A percentile compares a stretch with the other conserved stretches of the same genome.
phyloP scores from a whole-genome alignment of 2,888 invertebrate genomes.

The Cryptosula pallasiana region DNA sequence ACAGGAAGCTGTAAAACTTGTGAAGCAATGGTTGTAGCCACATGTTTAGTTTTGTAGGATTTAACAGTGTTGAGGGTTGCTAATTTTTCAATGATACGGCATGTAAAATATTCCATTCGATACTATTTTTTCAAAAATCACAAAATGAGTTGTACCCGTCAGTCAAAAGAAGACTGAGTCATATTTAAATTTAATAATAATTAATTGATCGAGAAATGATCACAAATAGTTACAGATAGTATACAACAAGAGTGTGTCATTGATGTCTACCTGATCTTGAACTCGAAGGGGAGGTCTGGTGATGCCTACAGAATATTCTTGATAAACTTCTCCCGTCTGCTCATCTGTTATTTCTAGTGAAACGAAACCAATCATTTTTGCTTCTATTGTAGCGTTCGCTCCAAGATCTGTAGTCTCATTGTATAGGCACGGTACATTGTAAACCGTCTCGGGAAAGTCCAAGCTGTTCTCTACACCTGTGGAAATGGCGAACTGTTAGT shows the following conservation, averaged over 20 bases:
- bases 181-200: too few species aligned
- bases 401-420: neutral
- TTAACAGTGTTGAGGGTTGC: too few species aligned
- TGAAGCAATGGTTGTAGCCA: too few species aligned
- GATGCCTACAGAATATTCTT: neutral
- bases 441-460: neutral
- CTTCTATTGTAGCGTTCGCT: neutral
- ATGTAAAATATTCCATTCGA: too few species aligned
- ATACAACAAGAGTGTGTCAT: neutral
- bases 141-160: too few species aligned
- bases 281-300: neutral
- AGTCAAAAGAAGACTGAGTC: too few species aligned
- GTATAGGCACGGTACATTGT: neutral
- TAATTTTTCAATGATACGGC: too few species aligned
- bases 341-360: neutral
- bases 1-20: too few species aligned
- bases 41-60: too few species aligned
- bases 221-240: too few species aligned
- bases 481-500: neutral
- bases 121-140: too few species aligned
- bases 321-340: neutral
- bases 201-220: too few species aligned
- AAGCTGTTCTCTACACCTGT: neutral
- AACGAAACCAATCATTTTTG: neutral
- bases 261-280: neutral